Percentiles rank a stretch among this genome's conserved stretches.
Evolutionary conservation across 2,888 invertebrate genomes (phyloP).

Genomic region (Cephus sareptanus): DNA sequence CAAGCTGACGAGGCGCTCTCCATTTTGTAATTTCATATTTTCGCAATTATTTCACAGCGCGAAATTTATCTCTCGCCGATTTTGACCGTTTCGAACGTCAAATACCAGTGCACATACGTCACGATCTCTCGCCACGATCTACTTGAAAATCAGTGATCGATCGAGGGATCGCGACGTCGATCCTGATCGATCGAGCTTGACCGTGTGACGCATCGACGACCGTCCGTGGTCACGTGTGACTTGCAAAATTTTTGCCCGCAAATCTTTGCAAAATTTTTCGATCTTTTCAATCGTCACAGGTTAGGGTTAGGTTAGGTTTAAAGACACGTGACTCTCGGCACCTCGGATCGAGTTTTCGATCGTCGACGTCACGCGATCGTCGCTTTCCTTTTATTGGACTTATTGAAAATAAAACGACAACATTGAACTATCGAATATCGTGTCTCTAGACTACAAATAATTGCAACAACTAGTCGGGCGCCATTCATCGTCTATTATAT

Average conservation of each 20-base stretch:
- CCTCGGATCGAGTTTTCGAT: background rate
- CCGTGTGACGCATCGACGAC: background rate
- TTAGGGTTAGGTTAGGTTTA: background rate
- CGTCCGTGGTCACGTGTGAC: background rate
- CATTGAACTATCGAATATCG: constrained; percentile 60
- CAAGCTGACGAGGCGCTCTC: constrained; percentile 12
- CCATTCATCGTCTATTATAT: constrained; percentile 45
- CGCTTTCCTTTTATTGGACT: constrained; percentile 26
- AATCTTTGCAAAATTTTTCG: background rate
- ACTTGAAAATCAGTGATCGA: background rate
- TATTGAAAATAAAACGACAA: constrained; percentile 55
- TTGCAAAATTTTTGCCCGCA: constrained; percentile 2
- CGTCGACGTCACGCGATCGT: constrained; percentile 11
- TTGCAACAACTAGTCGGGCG: constrained; percentile 62
- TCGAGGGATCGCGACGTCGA: background rate
- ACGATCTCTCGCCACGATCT: background rate
- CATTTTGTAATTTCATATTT: constrained; percentile 12
- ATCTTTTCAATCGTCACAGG: background rate
- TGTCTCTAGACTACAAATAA: constrained; percentile 52
- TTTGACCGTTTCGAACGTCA: constrained; percentile 23
- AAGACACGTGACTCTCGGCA: background rate
- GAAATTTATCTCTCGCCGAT: background rate
- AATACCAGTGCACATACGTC: constrained; percentile 27
- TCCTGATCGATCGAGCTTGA: background rate
- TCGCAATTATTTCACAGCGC: constrained; percentile 2